These are phyloP conservation scores for Eupithecia dodoneata DNA, from an alignment of 2,888 invertebrate species.

Conservation along the genomic window DNA sequence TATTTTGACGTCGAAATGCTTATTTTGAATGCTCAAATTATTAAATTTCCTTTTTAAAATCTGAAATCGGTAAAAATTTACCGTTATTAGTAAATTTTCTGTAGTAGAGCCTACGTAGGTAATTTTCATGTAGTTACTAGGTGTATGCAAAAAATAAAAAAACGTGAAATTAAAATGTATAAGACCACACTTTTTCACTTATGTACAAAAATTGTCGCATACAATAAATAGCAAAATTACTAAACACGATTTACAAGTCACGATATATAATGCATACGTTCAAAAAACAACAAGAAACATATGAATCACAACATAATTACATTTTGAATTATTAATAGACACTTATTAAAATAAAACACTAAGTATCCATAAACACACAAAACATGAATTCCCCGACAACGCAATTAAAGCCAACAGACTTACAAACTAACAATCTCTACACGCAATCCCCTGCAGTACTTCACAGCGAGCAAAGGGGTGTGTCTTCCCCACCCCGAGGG, in stretches of 20 bases:
- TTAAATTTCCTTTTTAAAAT: no score
- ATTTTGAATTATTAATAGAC: not conserved
- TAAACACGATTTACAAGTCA: not conserved
- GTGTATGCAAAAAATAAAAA: no score
- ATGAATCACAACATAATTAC: not conserved
- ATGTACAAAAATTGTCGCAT: not conserved
- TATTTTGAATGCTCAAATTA: no score
- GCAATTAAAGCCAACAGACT: constrained; percentile 13
- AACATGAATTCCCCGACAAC: not conserved
- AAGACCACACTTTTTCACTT: not conserved
- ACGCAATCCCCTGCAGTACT: constrained; percentile 50
- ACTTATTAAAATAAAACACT: not conserved
- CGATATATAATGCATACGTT: not conserved
- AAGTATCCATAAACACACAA: not conserved
- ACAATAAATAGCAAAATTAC: not conserved
- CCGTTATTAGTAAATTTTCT: not conserved
- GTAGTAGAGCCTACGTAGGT: not conserved
- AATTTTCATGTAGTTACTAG: not conserved
- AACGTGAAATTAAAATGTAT: not conserved
- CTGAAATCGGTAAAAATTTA: no score
- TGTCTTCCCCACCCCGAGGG: constrained; percentile 69
- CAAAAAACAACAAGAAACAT: not conserved
- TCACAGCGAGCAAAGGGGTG: constrained; percentile 72
- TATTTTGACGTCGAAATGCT: no score
- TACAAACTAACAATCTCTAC: constrained; percentile 19